Percentiles rank a stretch among this genome's conserved stretches.
Conservation (phyloP, 92 coral and sea anemone genomes). For the Bergia puertoricense region DNA sequence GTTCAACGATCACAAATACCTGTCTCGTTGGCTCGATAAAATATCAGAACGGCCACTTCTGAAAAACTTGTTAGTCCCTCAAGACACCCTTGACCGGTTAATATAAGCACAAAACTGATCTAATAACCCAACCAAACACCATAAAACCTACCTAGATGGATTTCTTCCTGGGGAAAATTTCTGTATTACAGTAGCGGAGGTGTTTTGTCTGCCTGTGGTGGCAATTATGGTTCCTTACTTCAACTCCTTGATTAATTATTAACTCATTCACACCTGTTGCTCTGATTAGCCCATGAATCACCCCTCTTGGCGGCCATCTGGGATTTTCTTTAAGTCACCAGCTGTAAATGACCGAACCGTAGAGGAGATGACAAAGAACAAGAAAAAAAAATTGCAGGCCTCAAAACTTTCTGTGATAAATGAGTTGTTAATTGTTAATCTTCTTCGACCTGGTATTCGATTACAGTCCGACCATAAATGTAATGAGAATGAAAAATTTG, state of each 20-base stretch:
- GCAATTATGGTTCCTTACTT: constrained; percentile 25
- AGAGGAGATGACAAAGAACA: background rate
- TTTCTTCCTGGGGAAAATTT: background rate
- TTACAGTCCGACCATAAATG: background rate
- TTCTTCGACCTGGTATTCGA: background rate
- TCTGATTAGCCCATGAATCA: constrained; percentile 15
- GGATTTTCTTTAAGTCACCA: constrained; percentile 6
- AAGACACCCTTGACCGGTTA: background rate
- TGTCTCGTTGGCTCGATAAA: constrained; percentile 18
- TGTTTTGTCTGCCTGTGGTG: constrained; percentile 23
- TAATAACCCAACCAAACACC: too few species aligned
- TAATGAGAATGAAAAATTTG: background rate
- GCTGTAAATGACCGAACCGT: constrained; percentile 20
- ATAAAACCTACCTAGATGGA: constrained; percentile 3
- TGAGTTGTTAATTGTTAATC: background rate
- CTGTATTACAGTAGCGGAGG: background rate
- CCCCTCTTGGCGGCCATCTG: background rate
- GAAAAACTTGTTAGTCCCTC: background rate
- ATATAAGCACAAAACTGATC: background rate
- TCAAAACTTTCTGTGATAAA: background rate
- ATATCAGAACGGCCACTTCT: background rate
- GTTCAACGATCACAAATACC: constrained; percentile 43
- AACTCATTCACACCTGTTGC: constrained; percentile 4
- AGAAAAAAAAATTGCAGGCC: background rate
- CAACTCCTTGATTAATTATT: constrained; percentile 34